Percentiles rank a stretch among this genome's conserved stretches.
phyloP scores from a whole-genome alignment of 2,797 vertebrate species.

The Rhinogobio ventralis region DNA sequence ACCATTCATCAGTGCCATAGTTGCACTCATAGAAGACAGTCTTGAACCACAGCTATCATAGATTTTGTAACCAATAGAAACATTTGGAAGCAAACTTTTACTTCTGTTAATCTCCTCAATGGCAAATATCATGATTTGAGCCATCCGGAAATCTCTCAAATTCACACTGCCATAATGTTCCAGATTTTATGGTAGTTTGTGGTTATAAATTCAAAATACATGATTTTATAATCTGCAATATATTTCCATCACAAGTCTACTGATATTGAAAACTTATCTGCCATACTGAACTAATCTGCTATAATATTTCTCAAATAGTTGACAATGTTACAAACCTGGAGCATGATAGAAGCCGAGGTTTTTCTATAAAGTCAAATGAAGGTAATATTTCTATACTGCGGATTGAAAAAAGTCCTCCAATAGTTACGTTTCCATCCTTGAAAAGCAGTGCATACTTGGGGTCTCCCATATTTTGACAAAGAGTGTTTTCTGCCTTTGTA shows the following conservation, averaged over 20 bases:
- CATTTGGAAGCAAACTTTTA: conserved; percentile 70
- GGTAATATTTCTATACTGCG: conserved; percentile 74
- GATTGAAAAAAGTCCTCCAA: conserved; percentile 78
- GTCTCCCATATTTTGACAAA: conserved; percentile 70
- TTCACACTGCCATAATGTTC: conserved; percentile 67
- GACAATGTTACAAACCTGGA: conserved; percentile 70
- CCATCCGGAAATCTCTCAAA: conserved; percentile 77
- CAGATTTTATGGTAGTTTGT: not conserved
- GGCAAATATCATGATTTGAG: conserved; percentile 79
- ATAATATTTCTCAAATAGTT: not conserved
- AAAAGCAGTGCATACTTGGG: conserved; percentile 73
- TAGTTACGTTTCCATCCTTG: conserved; percentile 73
- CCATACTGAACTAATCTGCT: not conserved
- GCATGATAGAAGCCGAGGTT: conserved; percentile 70
- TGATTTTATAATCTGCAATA: not conserved
- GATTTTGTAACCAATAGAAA: conserved; percentile 77
- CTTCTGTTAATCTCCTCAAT: conserved; percentile 79
- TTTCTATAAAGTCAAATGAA: conserved; percentile 68
- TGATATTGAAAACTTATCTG: not conserved
- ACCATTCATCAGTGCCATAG: conserved; percentile 75
- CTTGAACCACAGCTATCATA: conserved; percentile 79
- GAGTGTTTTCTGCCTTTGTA: conserved; percentile 50
- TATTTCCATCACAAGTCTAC: not conserved
- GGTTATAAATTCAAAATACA: not conserved
- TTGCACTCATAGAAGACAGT: conserved; percentile 72